These are phyloP conservation scores for Malurus alboscapulatus DNA, from an alignment of 2,113 vertebrate species.

Conservation along the genomic window DNA sequence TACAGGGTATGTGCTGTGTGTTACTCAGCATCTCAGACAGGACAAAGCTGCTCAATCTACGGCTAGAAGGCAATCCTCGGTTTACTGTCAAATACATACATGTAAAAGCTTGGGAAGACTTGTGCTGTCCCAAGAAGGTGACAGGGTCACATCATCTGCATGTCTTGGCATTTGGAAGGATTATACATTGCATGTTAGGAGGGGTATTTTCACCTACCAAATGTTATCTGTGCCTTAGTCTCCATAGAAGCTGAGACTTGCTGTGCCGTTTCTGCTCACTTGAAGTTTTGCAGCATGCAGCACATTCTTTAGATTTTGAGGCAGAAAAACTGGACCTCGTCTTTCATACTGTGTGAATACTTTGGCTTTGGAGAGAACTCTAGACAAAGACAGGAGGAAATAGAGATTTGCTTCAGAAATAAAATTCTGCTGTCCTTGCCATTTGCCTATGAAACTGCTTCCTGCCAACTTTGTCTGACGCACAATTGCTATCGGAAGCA, in stretches of 20 bases:
- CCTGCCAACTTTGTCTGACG: not conserved
- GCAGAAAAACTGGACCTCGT: not conserved
- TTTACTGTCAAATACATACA: not conserved
- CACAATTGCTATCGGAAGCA: slow-evolving; percentile 11
- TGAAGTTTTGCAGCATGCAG: not conserved
- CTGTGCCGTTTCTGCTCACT: not conserved
- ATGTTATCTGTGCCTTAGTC: not conserved
- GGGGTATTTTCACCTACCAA: not conserved
- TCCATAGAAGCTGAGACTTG: not conserved
- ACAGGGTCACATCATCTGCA: not conserved
- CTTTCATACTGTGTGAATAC: not conserved
- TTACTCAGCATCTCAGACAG: not conserved
- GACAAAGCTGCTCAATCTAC: not conserved
- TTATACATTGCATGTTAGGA: not conserved
- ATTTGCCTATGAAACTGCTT: not conserved
- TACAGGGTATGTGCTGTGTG: not conserved
- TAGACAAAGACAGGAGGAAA: not conserved
- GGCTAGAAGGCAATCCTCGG: not conserved
- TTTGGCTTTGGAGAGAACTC: not conserved
- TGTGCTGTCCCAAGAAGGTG: not conserved
- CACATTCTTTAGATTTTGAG: slow-evolving; percentile 1
- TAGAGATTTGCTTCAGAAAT: not conserved
- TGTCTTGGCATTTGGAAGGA: not conserved
- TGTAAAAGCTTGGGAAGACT: not conserved
- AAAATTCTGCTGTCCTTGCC: not conserved